Evolutionary conservation across 2,113 vertebrate species (phyloP), one percentile per base, ranked within the genome.

Genomic region (Aythya baeri): DNA sequence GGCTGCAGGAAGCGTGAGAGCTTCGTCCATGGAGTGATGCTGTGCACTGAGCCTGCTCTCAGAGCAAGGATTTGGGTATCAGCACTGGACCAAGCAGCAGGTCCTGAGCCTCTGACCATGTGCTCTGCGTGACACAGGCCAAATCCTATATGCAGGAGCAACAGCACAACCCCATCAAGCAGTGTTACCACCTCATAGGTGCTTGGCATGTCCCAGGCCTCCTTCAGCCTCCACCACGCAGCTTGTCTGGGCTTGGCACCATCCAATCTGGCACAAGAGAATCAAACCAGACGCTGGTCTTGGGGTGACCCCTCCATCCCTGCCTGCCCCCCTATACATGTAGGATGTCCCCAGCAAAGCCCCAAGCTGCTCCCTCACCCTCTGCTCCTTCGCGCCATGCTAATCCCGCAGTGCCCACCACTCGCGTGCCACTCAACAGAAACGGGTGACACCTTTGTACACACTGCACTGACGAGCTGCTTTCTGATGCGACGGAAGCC

Each of bases 361-460:
- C 71, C 23, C 46, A 38, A 57, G 29, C 38, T 81, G 84, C 65
- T 89, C 63, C 52, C 68, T 67, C 43, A 29, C 21, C 57, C 52
- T 9, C 73, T 38, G 58, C 50, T 82, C 54, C 54, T 32, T 4
- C 0, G 0, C 36, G 59, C 22, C 16, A 34, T 58, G 22, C 73
- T 83, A 68, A 82, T 61, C 83, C 67, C 5, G 0, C 50, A 46
- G 62, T 85, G 78, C 71, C 34, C 0, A 0, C 44, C 23, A 3
- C 76, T 23, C 4, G n/a, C 34, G 6, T 34, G 31, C 34, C 36
- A 93, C 86, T 94, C 93, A 91, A 13, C 89, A 79, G 71, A 21
- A 83, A 52, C 8, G 77, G 8, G 81, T 81, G 93, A 96, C 95
- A 96, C 74, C 90, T 96, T 13, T 77, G 91, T 83, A 89, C 92